Evolutionary conservation across 1,140 invertebrate species (phyloP).

Genomic region (Eumeta japonica): DNA sequence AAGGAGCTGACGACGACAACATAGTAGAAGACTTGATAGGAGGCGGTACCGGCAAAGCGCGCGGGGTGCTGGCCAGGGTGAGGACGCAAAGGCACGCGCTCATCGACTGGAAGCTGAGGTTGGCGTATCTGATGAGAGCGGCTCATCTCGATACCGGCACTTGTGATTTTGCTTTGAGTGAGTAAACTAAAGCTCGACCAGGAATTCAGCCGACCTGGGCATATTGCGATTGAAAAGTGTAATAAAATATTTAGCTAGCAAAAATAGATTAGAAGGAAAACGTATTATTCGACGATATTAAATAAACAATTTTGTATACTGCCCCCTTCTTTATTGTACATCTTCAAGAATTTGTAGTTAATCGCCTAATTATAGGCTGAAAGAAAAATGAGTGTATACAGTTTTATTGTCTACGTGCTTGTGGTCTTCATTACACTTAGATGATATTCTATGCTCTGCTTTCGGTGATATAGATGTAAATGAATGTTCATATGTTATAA

Average conservation of each 20-base stretch:
- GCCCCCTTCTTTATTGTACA: not conserved
- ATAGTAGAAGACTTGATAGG: slow-evolving; percentile 53
- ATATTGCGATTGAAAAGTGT: not conserved
- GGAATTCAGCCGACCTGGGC: not conserved
- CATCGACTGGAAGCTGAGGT: slow-evolving; percentile 78
- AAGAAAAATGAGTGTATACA: too few species aligned
- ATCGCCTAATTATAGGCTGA: too few species aligned
- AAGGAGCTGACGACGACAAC: too few species aligned
- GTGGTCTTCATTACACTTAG: too few species aligned
- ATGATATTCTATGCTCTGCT: too few species aligned
- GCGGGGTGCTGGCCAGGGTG: slow-evolving; percentile 60
- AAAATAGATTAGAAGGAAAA: not conserved
- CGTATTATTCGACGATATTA: not conserved
- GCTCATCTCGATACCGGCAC: slow-evolving; percentile 61
- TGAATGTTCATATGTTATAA: too few species aligned
- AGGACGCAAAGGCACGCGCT: slow-evolving; percentile 67
- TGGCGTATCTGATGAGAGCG: slow-evolving; percentile 68
- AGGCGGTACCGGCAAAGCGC: slow-evolving; percentile 22
- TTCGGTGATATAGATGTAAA: too few species aligned
- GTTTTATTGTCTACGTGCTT: too few species aligned
- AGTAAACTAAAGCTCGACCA: slow-evolving; percentile 8
- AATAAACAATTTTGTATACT: not conserved
- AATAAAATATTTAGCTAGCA: not conserved
- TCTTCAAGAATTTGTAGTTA: too few species aligned
- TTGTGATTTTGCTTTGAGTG: slow-evolving; percentile 72